Base-by-base conservation (phyloP, 2,113 vertebrate species). In the Octodon degus region DNA sequence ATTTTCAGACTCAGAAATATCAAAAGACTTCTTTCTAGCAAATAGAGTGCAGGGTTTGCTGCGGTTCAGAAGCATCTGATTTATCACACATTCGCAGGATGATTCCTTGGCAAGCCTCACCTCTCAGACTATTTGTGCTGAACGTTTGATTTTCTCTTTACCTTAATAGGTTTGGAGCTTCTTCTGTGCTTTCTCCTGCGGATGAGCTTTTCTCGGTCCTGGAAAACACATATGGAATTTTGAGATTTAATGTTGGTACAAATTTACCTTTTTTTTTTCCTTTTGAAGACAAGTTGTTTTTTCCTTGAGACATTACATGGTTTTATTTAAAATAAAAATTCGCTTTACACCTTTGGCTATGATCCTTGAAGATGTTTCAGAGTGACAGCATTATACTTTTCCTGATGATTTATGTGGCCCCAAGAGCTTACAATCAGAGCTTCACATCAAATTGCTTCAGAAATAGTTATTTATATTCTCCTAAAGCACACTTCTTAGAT, bases 121-220 rank as follows among this genome's bases (percentile, higher is more conserved):
- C 25, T 65, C 19, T n/a, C 84, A 84, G 58, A 50, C 63, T 91
- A 11, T 82, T n/a, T 58, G 40, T 90, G 77, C 43, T 43, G 87
- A 86, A 92, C 68, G 32, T 10, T 81, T 81, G 83, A 95, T 96
- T 94, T 97, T 96, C 72, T 79, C 80, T 86, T 97, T 98, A 99
- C 99, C 99, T 99, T 99, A 97, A 99, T 99, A 93, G 99, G 99
- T 96, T 99, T 99, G 43, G 99, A 99, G 97, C 99, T 99, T 98
- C 99, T 99, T 99, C 99, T 99, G 99, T 99, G 99, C 79, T 99
- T 99, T 98, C 99, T 99, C 97, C 99, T 99, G 60, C 99, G 98
- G 91, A 99, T 98, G 0, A 99, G 99, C 96, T 99, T 99, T 98
- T 99, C 99, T 97, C 99, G 98, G 91, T 99, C 99, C 99, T 99